Evolutionary conservation across 2,113 vertebrate species (phyloP).

Genomic region (Entomyzon cyanotis): DNA sequence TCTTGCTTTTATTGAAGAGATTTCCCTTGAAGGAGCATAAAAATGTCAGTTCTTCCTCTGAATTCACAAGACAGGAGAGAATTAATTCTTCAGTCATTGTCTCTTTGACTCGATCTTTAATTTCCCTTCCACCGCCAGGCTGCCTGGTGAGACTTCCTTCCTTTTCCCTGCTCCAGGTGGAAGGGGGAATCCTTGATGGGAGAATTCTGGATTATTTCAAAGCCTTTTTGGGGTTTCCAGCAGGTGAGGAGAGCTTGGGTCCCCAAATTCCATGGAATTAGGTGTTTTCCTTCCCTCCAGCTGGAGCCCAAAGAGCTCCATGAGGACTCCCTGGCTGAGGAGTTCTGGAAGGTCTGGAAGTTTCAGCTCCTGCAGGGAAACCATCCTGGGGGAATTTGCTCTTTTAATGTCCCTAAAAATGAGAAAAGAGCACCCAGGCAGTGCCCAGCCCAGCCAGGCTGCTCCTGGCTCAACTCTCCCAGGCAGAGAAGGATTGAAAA

Average conservation of each 20-base stretch:
- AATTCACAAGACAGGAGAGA: not conserved
- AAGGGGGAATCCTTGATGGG: not conserved
- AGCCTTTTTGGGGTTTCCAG: not conserved
- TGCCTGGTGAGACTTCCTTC: not conserved
- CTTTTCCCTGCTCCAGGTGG: not conserved
- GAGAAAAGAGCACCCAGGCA: not conserved
- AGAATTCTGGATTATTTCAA: not conserved
- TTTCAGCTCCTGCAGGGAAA: not conserved
- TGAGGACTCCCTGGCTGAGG: not conserved
- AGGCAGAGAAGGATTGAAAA: not conserved
- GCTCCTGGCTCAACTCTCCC: not conserved
- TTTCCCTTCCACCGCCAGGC: not conserved
- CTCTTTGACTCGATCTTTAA: not conserved
- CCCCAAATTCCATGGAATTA: accelerated
- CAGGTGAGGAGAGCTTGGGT: not conserved
- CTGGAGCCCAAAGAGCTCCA: accelerated
- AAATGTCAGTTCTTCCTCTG: not conserved
- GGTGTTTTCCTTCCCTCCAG: not conserved
- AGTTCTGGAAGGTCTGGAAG: not conserved
- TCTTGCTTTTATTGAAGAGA: not conserved
- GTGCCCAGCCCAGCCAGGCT: not conserved
- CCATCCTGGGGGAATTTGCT: accelerated
- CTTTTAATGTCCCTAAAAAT: not conserved
- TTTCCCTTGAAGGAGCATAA: not conserved
- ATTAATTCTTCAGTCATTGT: not conserved